Evolutionary conservation across 2,797 vertebrate genomes (phyloP).

Genomic region (Lagorchestes hirsutus): DNA sequence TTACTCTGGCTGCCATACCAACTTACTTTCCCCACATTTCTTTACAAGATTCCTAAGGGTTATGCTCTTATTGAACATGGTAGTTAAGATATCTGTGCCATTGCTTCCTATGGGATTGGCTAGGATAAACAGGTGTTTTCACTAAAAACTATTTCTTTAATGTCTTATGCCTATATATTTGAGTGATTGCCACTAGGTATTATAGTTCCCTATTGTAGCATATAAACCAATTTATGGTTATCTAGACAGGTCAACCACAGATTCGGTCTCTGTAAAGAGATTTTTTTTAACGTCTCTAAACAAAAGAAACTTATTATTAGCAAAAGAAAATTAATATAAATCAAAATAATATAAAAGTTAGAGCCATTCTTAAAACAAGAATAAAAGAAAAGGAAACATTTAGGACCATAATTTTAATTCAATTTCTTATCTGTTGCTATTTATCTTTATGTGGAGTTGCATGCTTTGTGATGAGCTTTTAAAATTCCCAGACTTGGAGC

Average conservation of each 20-base stretch:
- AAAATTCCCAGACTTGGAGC: background rate
- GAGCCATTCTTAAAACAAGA: slow-evolving; percentile 53
- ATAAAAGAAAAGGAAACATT: slow-evolving; percentile 34
- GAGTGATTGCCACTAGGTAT: slow-evolving; percentile 20
- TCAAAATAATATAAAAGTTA: slow-evolving; percentile 45
- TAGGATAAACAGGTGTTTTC: background rate
- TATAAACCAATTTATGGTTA: slow-evolving; percentile 18
- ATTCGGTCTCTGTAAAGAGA: slow-evolving; percentile 35
- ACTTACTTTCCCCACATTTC: too few relatives aligned
- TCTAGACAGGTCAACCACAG: background rate
- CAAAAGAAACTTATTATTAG: slow-evolving; percentile 37
- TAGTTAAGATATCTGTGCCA: background rate
- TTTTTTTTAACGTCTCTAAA: slow-evolving; percentile 8
- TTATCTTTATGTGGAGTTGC: background rate
- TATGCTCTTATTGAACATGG: background rate
- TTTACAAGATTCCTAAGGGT: background rate
- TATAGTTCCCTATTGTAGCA: slow-evolving; percentile 50
- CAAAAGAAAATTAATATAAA: slow-evolving; percentile 42
- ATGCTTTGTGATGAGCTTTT: background rate
- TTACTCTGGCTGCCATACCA: background rate
- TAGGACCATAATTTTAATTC: background rate
- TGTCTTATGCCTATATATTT: slow-evolving; percentile 60
- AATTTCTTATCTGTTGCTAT: background rate
- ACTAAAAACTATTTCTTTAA: slow-evolving; percentile 43
- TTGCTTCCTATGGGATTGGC: background rate